These are phyloP conservation scores for Ormyrus labotus DNA, from an alignment of 2,888 invertebrate genomes.

Conservation along the genomic window DNA sequence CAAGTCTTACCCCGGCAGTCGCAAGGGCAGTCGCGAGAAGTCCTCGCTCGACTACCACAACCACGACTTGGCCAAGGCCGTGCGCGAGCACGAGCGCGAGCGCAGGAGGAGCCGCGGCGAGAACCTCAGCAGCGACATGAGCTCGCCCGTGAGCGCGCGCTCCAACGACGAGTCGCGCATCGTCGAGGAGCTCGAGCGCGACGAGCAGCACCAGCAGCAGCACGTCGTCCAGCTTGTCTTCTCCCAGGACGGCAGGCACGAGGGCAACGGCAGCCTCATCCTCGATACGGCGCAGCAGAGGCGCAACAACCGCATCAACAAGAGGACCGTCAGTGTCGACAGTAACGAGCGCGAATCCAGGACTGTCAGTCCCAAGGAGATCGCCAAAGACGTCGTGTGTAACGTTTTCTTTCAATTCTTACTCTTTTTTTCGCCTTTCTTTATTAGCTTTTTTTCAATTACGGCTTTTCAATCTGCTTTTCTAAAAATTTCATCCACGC, in stretches of 20 bases:
- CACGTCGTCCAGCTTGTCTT: constrained; percentile 39
- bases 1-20: constrained; percentile 82
- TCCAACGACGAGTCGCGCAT: constrained; percentile 70
- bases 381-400: constrained; percentile 43
- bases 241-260: constrained; percentile 50
- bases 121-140: constrained; percentile 68
- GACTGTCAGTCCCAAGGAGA: neutral
- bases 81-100: constrained; percentile 76
- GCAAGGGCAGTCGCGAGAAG: constrained; percentile 83
- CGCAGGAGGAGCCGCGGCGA: constrained; percentile 69
- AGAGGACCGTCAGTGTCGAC: constrained; percentile 57
- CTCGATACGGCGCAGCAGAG: constrained; percentile 53
- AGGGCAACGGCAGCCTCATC: constrained; percentile 66
- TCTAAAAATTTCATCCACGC: neutral
- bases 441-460: neutral
- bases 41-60: constrained; percentile 72
- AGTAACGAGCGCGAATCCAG: constrained; percentile 35
- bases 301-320: constrained; percentile 61
- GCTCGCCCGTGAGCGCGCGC: constrained; percentile 70
- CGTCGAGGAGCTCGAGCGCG: constrained; percentile 68
- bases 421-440: neutral
- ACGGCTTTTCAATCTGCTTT: neutral
- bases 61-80: constrained; percentile 76
- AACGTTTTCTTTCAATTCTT: constrained; percentile 8
- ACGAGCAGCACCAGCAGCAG: constrained; percentile 58